Evolutionary conservation across 2,797 vertebrate genomes (phyloP).

Genomic region (Danio choprae): DNA sequence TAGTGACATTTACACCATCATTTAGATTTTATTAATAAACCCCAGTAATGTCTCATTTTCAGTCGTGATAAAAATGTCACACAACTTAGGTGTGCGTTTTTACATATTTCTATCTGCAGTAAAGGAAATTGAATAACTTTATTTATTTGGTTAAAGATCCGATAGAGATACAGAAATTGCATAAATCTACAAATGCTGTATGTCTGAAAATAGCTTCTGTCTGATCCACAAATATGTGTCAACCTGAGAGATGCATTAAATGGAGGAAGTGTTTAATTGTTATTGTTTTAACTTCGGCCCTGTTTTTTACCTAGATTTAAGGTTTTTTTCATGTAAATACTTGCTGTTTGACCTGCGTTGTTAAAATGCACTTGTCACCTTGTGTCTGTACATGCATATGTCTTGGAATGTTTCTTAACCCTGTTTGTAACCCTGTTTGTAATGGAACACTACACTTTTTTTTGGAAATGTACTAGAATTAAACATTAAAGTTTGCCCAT

Average conservation of each 20-base stretch:
- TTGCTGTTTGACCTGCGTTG: slow-evolving; percentile 21
- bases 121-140: neutral
- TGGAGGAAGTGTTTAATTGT: neutral
- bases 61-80: neutral
- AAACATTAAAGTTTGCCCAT: too few species aligned
- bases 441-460: neutral
- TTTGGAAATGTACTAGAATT: too few species aligned
- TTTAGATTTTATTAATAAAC: neutral
- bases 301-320: too few species aligned
- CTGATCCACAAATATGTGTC: neutral
- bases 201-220: slow-evolving; percentile 2
- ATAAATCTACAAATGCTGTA: neutral
- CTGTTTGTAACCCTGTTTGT: too few species aligned
- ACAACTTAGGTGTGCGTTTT: neutral
- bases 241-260: neutral
- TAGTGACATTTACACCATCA: neutral
- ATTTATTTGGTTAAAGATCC: neutral
- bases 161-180: too few species aligned
- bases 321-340: too few species aligned
- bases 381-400: neutral
- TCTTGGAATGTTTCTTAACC: neutral
- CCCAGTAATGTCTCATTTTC: neutral
- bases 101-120: neutral
- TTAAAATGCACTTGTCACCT: neutral
- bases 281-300: neutral